These are phyloP conservation scores for Odobenus rosmarus DNA, from an alignment of 2,113 vertebrate species.

Conservation along the genomic window DNA sequence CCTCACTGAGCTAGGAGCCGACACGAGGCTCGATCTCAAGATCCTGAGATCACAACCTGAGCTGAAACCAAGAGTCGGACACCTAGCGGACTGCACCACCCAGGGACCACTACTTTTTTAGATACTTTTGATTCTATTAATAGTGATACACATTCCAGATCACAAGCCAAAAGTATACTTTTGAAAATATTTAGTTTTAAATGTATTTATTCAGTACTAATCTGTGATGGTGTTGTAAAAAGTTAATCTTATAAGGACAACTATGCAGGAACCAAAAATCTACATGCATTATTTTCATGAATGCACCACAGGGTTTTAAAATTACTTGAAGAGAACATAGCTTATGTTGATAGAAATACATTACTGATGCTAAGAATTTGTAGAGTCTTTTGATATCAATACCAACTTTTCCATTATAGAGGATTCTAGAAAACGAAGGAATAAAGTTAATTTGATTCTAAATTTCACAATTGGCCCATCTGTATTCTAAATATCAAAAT, in stretches of 20 bases:
- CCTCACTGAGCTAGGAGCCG: neutral
- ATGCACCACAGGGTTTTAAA: neutral
- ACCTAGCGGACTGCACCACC: neutral
- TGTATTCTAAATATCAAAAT: neutral
- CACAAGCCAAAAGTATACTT: neutral
- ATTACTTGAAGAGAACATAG: neutral
- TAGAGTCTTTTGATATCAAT: neutral
- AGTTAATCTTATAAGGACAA: neutral
- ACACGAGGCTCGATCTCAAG: neutral
- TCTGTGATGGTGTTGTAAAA: neutral
- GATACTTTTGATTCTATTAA: neutral
- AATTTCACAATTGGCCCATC: neutral
- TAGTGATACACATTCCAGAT: neutral
- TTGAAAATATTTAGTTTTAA: neutral
- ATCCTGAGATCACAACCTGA: neutral
- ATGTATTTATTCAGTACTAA: neutral
- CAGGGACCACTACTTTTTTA: neutral
- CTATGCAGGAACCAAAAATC: neutral
- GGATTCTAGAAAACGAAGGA: neutral
- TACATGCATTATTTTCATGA: neutral
- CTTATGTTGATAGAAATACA: slow-evolving; percentile 3
- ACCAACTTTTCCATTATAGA: neutral
- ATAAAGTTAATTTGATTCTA: neutral
- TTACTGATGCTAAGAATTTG: neutral
- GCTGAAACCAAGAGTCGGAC: neutral